Evolutionary conservation across 2,888 invertebrate genomes (phyloP).

Genomic region (Andrena haemorrhoa): DNA sequence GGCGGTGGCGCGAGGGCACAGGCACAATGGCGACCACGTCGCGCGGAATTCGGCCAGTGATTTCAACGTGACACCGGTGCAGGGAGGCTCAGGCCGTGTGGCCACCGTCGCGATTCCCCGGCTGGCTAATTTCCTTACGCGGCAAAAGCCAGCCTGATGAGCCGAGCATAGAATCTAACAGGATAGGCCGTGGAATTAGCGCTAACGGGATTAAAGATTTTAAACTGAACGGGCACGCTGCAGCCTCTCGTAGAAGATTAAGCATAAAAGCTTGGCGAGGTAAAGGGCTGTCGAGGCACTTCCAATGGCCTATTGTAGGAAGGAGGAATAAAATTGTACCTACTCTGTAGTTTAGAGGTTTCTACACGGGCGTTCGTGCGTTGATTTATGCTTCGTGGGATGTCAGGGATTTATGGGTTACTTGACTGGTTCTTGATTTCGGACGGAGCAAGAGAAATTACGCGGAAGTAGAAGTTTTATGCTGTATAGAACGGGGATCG

Average conservation of each 20-base stretch:
- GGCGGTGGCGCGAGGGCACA: background rate
- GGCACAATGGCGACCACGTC: background rate
- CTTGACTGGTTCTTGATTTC: too few species aligned
- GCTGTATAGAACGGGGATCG: too few species aligned
- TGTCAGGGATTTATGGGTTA: too few species aligned
- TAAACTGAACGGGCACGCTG: constrained; percentile 33
- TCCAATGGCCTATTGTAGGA: background rate
- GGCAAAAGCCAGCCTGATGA: constrained; percentile 42
- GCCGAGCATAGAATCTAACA: constrained; percentile 52
- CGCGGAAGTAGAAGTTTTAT: too few species aligned
- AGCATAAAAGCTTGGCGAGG: constrained; percentile 11
- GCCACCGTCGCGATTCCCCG: background rate
- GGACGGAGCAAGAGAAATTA: too few species aligned
- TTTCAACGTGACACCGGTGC: constrained; percentile 21
- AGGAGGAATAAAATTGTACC: too few species aligned
- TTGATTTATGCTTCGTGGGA: too few species aligned
- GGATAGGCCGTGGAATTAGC: constrained; percentile 56
- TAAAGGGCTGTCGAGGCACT: constrained; percentile 17
- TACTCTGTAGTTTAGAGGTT: too few species aligned
- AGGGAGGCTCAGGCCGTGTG: background rate
- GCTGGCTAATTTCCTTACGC: constrained; percentile 48
- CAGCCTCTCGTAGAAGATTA: constrained; percentile 37
- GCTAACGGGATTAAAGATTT: constrained; percentile 63
- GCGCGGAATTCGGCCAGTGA: constrained; percentile 32
- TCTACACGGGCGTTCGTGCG: too few species aligned